Conservation (phyloP, 2,113 vertebrate species). For the Recurvirostra avosetta region DNA sequence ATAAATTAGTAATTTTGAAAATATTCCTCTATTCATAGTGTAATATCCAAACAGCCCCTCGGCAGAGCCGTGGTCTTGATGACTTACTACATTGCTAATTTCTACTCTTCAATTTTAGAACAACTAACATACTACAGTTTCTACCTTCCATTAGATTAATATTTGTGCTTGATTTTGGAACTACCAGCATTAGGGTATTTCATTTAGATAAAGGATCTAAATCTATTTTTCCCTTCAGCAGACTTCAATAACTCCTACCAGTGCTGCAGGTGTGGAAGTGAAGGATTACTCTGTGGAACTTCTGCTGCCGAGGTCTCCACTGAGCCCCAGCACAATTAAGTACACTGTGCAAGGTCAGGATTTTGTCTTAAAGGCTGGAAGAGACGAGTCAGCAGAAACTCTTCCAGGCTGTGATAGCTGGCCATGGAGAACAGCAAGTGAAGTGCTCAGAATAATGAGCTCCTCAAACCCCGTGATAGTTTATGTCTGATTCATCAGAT, state of each 20-base stretch:
- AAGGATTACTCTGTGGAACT: constrained; percentile 30
- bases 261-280: constrained; percentile 14
- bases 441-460: constrained; percentile 57
- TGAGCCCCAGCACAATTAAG: constrained; percentile 37
- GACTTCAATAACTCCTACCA: not conserved
- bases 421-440: constrained; percentile 33
- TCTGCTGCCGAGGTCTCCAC: not conserved
- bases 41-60: not conserved
- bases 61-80: not conserved
- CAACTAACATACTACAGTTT: not conserved
- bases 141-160: not conserved
- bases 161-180: constrained; percentile 18
- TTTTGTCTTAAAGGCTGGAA: constrained; percentile 44
- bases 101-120: not conserved
- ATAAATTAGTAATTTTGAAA: not conserved
- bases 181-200: not conserved
- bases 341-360: constrained; percentile 38
- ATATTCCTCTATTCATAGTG: not conserved
- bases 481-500: constrained; percentile 11
- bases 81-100: not conserved
- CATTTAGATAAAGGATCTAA: not conserved
- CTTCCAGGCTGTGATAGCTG: not conserved
- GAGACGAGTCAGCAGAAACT: constrained; percentile 59
- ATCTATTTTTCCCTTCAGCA: constrained; percentile 16
- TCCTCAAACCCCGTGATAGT: not conserved